Base-by-base conservation (phyloP, 1,140 invertebrate species). In the Drosophila watanabei region DNA sequence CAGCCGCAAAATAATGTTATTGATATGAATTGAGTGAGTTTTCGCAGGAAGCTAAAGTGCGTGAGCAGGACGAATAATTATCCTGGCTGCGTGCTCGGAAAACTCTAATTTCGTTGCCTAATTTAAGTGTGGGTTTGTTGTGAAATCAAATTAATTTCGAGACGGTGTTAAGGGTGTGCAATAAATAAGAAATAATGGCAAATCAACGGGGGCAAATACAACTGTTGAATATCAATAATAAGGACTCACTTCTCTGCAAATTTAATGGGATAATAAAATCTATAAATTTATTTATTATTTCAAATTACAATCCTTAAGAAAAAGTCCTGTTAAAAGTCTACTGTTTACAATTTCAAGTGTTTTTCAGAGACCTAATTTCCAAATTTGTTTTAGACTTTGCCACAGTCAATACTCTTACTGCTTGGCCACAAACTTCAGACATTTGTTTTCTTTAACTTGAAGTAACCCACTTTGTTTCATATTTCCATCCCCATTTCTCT, bases 11-110 rank as follows among this genome's bases (percentile, higher is more conserved):
- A 66, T 76, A 82, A 73, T 89, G 75, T 85, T 90, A 82, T 89
- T 85, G 75, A 76, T 86, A 90, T 82, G 79, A 90, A 82, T 89
- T 85, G 70, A 48, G 66, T 54, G 41, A 41, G 59, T 24, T 39
- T 79, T 72, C 52, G 51, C 33, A 78, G 82, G 85, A 81, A 75
- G 80, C 60, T 48, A 49, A 75, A 66, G 48, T 56, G 78, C 69
- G 79, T 90, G 81, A 65, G 61, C 61, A 45, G 35, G 52, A 45
- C 35, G 56, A 66, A 61, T 71, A 77, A 80, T 64, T 65, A 66
- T 61, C 37, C 41, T 24, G 20, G 45, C 70, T 60, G 28, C 71
- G 71, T 75, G 71, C 69, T 73, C 37, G 56, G 69, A 73, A 75
- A 73, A 73, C 69, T 43, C 37, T 45, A 75, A 73, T 73, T 75